phyloP scores from a whole-genome alignment of 2,113 vertebrate genomes.

The Cryptotis parvus region DNA sequence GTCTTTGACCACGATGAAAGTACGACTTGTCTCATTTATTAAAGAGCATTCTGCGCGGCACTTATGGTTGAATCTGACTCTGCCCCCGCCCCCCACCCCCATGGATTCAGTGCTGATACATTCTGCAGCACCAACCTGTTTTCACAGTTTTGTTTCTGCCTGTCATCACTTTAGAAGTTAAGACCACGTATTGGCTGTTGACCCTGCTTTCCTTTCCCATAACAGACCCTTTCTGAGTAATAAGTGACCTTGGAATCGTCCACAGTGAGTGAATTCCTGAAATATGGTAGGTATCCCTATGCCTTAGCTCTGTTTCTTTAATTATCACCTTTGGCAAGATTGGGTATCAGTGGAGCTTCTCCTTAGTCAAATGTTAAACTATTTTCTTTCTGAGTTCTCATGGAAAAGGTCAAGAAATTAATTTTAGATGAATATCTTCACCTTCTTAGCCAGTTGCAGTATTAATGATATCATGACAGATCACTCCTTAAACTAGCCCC shows the following conservation, averaged over 20 bases:
- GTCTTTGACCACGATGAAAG: conserved; percentile 65
- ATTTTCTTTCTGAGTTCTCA: conserved; percentile 79
- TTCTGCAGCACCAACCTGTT: conserved; percentile 11
- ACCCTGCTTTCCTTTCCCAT: not conserved
- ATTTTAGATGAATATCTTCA: conserved; percentile 87
- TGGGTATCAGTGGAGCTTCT: conserved; percentile 52
- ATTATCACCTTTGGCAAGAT: conserved; percentile 69
- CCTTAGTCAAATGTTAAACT: conserved; percentile 80
- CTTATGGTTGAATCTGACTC: conserved; percentile 57
- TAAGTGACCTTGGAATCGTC: not conserved
- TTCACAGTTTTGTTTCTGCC: not conserved
- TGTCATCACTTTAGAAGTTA: not conserved
- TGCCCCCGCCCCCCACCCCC: no score
- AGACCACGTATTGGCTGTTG: not conserved
- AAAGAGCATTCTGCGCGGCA: conserved; percentile 34
- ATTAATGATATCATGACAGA: conserved; percentile 89
- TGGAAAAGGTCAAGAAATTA: conserved; percentile 87
- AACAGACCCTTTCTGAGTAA: not conserved
- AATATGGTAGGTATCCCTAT: not conserved
- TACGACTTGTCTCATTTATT: conserved; percentile 61
- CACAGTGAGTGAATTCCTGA: not conserved
- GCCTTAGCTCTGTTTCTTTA: conserved; percentile 74
- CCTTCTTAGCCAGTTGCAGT: conserved; percentile 83
- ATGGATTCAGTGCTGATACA: not conserved
- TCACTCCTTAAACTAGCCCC: conserved; percentile 86